Evolutionary conservation across 2,113 vertebrate genomes (phyloP).

Genomic region (Buteo buteo): DNA sequence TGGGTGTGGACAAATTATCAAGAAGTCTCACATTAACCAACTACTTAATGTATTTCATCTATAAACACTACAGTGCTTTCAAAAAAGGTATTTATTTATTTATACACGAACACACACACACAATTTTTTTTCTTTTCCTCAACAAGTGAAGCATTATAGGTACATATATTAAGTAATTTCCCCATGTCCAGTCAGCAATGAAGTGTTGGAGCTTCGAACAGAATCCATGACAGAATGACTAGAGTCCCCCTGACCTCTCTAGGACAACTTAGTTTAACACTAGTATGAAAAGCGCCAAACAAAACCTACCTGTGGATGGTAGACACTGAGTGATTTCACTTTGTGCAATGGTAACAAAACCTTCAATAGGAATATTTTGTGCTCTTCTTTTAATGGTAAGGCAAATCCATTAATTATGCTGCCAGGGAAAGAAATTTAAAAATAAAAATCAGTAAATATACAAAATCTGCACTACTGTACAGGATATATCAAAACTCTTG

Average conservation of each 20-base stretch:
- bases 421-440: constrained; percentile 7
- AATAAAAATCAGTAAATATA: not conserved
- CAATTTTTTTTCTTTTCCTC: not conserved
- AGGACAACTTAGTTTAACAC: not conserved
- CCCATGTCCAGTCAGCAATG: not conserved
- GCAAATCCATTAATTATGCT: constrained; percentile 99
- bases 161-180: not conserved
- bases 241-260: not conserved
- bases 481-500: not conserved
- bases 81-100: not conserved
- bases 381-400: constrained; percentile 98
- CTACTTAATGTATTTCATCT: not conserved
- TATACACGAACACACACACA: not conserved
- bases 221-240: not conserved
- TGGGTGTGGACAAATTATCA: not conserved
- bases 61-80: not conserved
- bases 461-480: not conserved
- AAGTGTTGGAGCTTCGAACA: not conserved
- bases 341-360: constrained; percentile 98
- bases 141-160: not conserved
- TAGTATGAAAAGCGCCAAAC: rapidly evolving
- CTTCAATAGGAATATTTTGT: constrained; percentile 98
- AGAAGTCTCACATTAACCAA: not conserved
- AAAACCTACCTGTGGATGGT: constrained; percentile 91
- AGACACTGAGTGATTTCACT: constrained; percentile 99